phyloP scores from a whole-genome alignment of 2,888 invertebrate species.

The Drosophila lutescens region DNA sequence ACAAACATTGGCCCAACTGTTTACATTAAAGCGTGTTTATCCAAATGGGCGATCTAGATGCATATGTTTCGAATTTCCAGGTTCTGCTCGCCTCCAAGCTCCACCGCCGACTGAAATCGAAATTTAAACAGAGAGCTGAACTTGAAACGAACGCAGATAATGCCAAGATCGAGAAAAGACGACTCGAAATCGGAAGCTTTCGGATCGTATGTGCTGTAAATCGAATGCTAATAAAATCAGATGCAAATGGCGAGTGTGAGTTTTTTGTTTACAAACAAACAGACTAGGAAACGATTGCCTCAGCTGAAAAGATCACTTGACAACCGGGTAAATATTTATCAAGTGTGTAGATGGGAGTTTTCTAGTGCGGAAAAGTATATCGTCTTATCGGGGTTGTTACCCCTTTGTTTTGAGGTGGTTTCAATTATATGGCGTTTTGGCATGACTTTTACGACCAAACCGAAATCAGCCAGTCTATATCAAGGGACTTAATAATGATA shows the following conservation, averaged over 20 bases:
- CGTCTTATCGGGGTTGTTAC: constrained; percentile 41
- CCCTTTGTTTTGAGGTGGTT: constrained; percentile 14
- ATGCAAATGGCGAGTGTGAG: constrained; percentile 35
- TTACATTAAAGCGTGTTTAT: constrained; percentile 33
- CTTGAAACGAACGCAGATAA: constrained; percentile 21
- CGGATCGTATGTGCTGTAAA: neutral
- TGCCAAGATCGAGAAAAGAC: constrained; percentile 4
- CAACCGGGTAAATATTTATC: constrained; percentile 23
- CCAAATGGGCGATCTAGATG: constrained; percentile 27
- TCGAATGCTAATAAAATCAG: constrained; percentile 7
- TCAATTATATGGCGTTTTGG: constrained; percentile 11
- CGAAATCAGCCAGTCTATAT: constrained; percentile 43
- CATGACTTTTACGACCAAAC: constrained; percentile 50
- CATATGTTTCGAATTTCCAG: constrained; percentile 7
- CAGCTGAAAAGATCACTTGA: constrained; percentile 31
- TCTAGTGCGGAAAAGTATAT: constrained; percentile 20
- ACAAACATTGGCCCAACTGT: constrained; percentile 27
- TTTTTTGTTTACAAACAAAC: constrained; percentile 66
- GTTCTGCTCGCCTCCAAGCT: constrained; percentile 19
- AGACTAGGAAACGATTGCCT: constrained; percentile 54
- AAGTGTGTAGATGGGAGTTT: constrained; percentile 6
- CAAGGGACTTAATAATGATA: constrained; percentile 53
- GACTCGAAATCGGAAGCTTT: constrained; percentile 16
- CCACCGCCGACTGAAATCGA: constrained; percentile 26
- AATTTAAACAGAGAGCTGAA: constrained; percentile 23